Conservation (phyloP, 2,888 invertebrate genomes). For the Polia nebulosa region DNA sequence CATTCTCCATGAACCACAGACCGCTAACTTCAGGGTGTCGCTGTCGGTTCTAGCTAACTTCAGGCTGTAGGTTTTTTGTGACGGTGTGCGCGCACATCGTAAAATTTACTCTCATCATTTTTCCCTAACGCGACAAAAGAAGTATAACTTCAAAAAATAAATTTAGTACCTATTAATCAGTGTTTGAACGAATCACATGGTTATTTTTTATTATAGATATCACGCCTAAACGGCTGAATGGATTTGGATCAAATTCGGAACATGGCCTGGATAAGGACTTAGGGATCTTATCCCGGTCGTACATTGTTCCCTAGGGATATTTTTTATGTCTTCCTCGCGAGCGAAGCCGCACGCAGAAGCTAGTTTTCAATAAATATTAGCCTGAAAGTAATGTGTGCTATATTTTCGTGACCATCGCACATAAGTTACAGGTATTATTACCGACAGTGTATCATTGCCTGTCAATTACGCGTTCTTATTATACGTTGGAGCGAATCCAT, state of each 20-base stretch:
- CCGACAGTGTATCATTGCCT: constrained; percentile 27
- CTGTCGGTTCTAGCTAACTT: too few species aligned
- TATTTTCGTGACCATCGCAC: constrained; percentile 31
- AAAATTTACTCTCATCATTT: too few species aligned
- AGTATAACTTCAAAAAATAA: too few species aligned
- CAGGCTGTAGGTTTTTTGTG: too few species aligned
- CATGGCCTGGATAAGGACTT: background rate
- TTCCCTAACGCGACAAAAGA: too few species aligned
- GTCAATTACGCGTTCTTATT: constrained; percentile 39
- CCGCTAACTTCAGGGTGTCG: too few species aligned
- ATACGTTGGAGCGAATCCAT: constrained; percentile 32
- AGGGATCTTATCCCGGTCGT: background rate
- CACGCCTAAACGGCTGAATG: background rate
- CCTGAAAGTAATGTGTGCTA: background rate
- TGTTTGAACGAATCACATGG: too few species aligned
- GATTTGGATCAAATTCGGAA: background rate
- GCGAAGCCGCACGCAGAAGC: background rate
- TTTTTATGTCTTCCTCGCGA: background rate
- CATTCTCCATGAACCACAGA: too few species aligned
- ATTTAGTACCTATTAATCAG: too few species aligned
- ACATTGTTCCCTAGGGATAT: background rate
- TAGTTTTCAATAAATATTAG: background rate
- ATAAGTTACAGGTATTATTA: constrained; percentile 32
- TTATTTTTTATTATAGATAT: background rate
- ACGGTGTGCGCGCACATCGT: too few species aligned